Base-by-base conservation (phyloP, 2,888 invertebrate species). In the Apodemia hepburni region DNA sequence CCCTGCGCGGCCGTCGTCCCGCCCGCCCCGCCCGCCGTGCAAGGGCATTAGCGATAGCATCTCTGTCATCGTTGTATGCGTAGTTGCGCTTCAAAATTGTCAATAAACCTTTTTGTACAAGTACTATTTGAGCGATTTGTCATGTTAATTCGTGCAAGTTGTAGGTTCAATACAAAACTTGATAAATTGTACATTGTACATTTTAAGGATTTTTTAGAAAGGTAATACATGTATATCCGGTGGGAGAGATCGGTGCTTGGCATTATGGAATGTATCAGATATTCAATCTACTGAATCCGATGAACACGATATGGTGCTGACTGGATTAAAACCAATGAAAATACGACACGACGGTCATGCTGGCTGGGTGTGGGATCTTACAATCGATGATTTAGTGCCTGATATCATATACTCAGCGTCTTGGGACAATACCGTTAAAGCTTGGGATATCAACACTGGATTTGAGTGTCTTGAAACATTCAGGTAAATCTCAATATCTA, bases 341-440 rank as follows among this genome's bases (percentile, higher is more conserved):
- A 79, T 87, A 47, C 79, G 77, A 54, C 77, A 81, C 61, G 85
- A 88, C 72, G 93, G 94, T 2, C 94, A 94, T 69, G 79, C 87
- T 0, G 94, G 94, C 54, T 94, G 94, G 94, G 93, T 94, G 11
- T 94, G 94, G 94, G 93, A 92, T 69, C 76, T 94, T 35, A 89
- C 93, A 5, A 81, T 92, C 22, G 86, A 90, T 66, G 76, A 79
- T 63, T 71, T 80, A 45, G 76, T 83, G 17, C 77, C 82, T 66
- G 82, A 88, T 6, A 84, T 82, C 60, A 73, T 94, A 54, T 93
- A 92, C 71, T 94, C 94, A 45, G 93, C 93, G 18, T 93, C 93
- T 45, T 94, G 94, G 94, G 94, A 94, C 74, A 88, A 91, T 65
- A 92, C 88, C 49, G 90, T 94, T 0, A 93, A 93, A 76, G 88